Evolutionary conservation across 1,140 invertebrate species (phyloP).

Genomic region (Drosophila trapezifrons): DNA sequence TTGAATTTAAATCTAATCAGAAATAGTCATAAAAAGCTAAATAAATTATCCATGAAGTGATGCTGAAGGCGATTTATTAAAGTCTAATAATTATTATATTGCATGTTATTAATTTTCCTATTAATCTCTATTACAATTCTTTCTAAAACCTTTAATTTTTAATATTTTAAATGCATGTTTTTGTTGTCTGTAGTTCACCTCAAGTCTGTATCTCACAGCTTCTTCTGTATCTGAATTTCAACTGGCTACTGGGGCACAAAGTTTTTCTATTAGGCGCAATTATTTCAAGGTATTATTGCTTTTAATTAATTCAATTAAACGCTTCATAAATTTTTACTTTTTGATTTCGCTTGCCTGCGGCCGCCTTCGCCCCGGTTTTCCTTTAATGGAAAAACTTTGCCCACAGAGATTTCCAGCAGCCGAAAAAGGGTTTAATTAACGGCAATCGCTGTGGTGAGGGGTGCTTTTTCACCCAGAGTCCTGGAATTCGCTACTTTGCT

Average conservation of each 20-base stretch:
- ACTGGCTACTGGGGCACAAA: conserved; percentile 45
- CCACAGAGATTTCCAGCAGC: conserved; percentile 61
- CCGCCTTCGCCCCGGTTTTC: conserved; percentile 30
- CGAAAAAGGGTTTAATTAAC: conserved; percentile 72
- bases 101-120: neutral
- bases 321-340: conserved; percentile 84
- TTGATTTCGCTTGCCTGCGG: conserved; percentile 72
- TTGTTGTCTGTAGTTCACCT: too few relatives aligned
- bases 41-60: too few relatives aligned
- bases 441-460: conserved; percentile 42
- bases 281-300: conserved; percentile 83
- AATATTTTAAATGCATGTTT: neutral
- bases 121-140: neutral
- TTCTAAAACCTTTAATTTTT: neutral
- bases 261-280: conserved; percentile 80
- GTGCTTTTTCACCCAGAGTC: conserved; percentile 20
- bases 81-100: too few relatives aligned
- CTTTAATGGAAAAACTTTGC: conserved; percentile 77
- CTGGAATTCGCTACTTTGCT: conserved; percentile 69
- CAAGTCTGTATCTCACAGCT: neutral
- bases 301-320: conserved; percentile 84
- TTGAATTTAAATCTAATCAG: neutral
- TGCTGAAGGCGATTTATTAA: neutral
- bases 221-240: neutral
- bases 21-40: neutral